Evolutionary conservation across 2,888 invertebrate genomes (phyloP), one percentile per base, ranked within the genome.

Genomic region (Parascotia fuliginaria): DNA sequence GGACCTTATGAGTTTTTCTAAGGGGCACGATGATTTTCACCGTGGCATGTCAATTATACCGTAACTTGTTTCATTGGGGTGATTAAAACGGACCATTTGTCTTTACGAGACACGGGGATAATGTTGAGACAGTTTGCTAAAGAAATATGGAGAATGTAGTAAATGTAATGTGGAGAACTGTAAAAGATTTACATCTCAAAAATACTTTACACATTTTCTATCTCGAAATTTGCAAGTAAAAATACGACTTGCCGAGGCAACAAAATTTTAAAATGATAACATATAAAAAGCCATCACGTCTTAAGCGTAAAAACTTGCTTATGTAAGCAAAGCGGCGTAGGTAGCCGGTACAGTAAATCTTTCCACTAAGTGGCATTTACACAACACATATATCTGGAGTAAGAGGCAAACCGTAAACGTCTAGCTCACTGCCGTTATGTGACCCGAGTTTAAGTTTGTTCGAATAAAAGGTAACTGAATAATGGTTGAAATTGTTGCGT

Each of bases 331-430:
- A 72, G 64, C 69, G 67, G 66, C 65, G 57, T 70, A 58, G 65
- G 74, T 74, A 75, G 75, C 75, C 75, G 69, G 65, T 70, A 77
- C 78, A 65, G 83, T 90, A 90, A 89, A 90, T 90, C 89, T 85
- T 71, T 78, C 58, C 56, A 65, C 73, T 87, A 89, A 89, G 86
- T 89, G 89, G 88, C 90, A 80, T 89, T 89, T 90, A 89, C 85
- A 84, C 83, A 82, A 83, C 83, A 84, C 83, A 87, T 85, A 85
- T 83, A 70, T 73, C 60, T 60, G 73, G 60, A 70, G 83, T 75
- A 77, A 79, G 83, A 81, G 78, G 79, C 77, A 79, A 86, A 87
- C 89, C 90, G 89, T 90, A 89, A 90, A 90, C 68, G 86, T 89
- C 87, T 75, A 64, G 75, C 65, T 65, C 61, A 61, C 49, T 57